phyloP scores from a whole-genome alignment of 1,140 invertebrate genomes.

The Platyura marginata region DNA sequence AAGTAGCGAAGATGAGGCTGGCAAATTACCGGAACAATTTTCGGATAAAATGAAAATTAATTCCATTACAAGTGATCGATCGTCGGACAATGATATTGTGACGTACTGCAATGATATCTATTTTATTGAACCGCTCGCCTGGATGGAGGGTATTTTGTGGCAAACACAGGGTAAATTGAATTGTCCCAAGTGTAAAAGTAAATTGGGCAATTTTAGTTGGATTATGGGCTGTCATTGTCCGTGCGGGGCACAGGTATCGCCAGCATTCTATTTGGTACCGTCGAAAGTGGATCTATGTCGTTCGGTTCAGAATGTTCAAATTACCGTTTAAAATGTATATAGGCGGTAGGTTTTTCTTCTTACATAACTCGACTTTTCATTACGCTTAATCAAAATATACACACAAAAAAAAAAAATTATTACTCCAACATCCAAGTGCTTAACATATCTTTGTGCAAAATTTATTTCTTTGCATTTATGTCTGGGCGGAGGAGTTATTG shows the following conservation, averaged over 20 bases:
- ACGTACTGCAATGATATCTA: conserved; percentile 45
- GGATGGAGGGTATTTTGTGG: conserved; percentile 56
- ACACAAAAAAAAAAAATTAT: too few relatives aligned
- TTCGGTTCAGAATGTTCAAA: conserved; percentile 69
- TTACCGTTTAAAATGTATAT: conserved; percentile 51
- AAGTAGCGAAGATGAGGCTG: conserved; percentile 7
- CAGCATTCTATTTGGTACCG: conserved; percentile 69
- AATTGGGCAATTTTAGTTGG: conserved; percentile 72
- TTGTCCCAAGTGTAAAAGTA: conserved; percentile 63
- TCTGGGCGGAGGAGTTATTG: too few relatives aligned
- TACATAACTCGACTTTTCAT: too few relatives aligned
- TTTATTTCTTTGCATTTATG: too few relatives aligned
- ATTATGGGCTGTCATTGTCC: conserved; percentile 66
- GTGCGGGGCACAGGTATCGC: conserved; percentile 64
- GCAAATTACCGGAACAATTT: not conserved
- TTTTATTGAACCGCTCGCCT: conserved; percentile 63
- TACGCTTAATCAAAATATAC: too few relatives aligned
- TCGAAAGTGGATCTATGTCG: conserved; percentile 75
- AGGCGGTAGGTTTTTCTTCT: too few relatives aligned
- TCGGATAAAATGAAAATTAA: not conserved
- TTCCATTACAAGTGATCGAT: conserved; percentile 14
- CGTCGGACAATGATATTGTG: conserved; percentile 8
- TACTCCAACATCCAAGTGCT: too few relatives aligned
- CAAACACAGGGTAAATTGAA: conserved; percentile 57
- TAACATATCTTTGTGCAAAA: too few relatives aligned